Evolutionary conservation across 2,797 vertebrate species (phyloP), one percentile per base, ranked within the genome.

Genomic region (Liparis tanakae): DNA sequence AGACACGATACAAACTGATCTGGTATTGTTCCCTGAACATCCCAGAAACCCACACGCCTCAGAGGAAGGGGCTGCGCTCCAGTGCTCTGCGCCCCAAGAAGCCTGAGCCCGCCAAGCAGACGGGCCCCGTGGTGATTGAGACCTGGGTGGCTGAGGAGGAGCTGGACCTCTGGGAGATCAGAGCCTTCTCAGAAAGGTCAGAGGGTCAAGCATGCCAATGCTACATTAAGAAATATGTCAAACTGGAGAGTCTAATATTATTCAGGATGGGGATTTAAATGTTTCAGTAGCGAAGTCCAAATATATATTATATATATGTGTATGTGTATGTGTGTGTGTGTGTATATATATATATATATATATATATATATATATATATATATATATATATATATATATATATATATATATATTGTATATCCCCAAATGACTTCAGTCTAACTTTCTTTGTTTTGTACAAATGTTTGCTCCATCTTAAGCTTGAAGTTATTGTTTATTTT

Each of bases 161-260:
- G 59, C 92, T 99, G 86, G 97, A 99, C 66, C 94, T 99, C 33
- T 99, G 98, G 98, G 97, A 99, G 92, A 99, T 99, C 89, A 95
- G 97, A 92, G 97, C 97, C 61, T 99, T 99, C 94, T 96, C 98
- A 80, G 98, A 99, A 91, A 97, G 98, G 98, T 99, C 93, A 94
- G 56, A 0, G 0, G 10, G 25, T 60, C 58, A 25, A 59, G 36
- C 22, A 5, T 54, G 55, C 71, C 44, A 33, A 1, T 5, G 14
- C 20, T 50, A 13, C 10, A 37, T 48, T 37, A 41, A 17, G n/a
- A 53, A 78, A 61, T 34, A 10, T 46, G n/a, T 64, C 8, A 18
- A 43, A 58, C 6, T 34, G 13, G 20, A 43, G 22, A 63, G 30
- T 37, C 5, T 9, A 44, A 46, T 57, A 10, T 65, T 53, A 18